Evolutionary conservation across 1,140 invertebrate species (phyloP), one percentile per base, ranked within the genome.

Genomic region (Rhyacophila brunnea): DNA sequence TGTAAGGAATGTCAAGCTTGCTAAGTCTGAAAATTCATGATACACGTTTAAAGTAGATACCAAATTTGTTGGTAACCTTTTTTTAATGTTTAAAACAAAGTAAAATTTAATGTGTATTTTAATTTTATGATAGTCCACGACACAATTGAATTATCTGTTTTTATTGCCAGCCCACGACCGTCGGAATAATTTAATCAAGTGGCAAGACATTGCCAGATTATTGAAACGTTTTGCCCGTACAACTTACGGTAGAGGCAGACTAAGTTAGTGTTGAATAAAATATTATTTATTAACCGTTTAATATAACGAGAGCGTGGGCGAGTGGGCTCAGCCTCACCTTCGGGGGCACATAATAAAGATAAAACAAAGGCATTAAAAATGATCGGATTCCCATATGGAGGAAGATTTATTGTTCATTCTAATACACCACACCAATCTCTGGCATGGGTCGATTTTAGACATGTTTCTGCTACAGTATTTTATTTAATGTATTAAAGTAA

Each of bases 321-420:
- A 58, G 53, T 28, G 23, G 23, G 23, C 23, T 28, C 50, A 47
- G 42, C 52, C 50, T 52, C 62, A 57, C 57, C 62, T 59, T 53
- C 62, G 58, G 58, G 58, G 58, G 62, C 62, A 64, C 56, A 35
- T 60, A 64, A 64, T 60, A 60, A 64, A 64, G 62, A 64, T 58
- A 64, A 64, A 64, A 64, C 58, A 64, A 64, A 64, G 42, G 56
- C 57, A 64, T 64, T 60, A 50, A 55, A 64, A 64, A 64, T 64
- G 62, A 64, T 64, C 62, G 34, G 55, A 62, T 57, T 62, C 60
- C 55, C 54, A 57, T 64, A 64, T 49, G 62, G 44, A 55, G 56
- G 50, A 64, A 48, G 62, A 64, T 64, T 64, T 64, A 64, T 64
- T 11, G 20, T 32, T 14, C 48, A 51, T 45, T 50, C 56, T 58